Base-by-base conservation (phyloP, 1,140 invertebrate genomes). In the Drosophila mauritiana region DNA sequence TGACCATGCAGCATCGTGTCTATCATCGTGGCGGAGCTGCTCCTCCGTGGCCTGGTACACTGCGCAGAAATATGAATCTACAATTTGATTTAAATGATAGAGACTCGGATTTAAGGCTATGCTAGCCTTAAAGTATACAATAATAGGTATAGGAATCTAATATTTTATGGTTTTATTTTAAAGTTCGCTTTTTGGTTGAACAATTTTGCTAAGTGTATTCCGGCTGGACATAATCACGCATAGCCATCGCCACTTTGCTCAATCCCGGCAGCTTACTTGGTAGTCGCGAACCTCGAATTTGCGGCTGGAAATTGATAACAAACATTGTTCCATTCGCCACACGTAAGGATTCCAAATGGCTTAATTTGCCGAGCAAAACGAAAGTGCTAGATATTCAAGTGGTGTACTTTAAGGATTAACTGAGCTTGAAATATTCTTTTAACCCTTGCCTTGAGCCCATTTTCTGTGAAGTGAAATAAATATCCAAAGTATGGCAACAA, bases 301-400 rank as follows among this genome's bases (percentile, higher is more conserved):
- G 46, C 40, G 52, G 37, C 27, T 72, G 48, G 51, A 81, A 86
- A 86, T 86, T 86, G 82, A 86, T 82, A 88, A 82, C 79, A 86
- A 75, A 78, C 36, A 67, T 72, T 61, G 58, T 61, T 45, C 51
- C 64, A 52, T 25, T 54, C 54, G 34, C 39, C 17, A 20, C 45
- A 46, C 55, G 64, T 61, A 53, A 65, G 45, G 82, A 58, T 67
- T 81, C 36, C 59, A 79, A 86, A 86, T 82, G 59, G 75, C 78
- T 68, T 55, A 59, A 82, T 79, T 86, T 42, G 12, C 27, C 51
- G 37, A 42, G 36, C 6, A 25, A 46, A 63, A 10, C 15, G 11
- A 27, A 34, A 37, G 8, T 22, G 15, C 17, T 48, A 34, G n/a
- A 34, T 42, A 42, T 42, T 65, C 25, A 25, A 64, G 7, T 7